Evolutionary conservation across 2,113 vertebrate species (phyloP), one percentile per base, ranked within the genome.

Genomic region (Ochotona princeps): DNA sequence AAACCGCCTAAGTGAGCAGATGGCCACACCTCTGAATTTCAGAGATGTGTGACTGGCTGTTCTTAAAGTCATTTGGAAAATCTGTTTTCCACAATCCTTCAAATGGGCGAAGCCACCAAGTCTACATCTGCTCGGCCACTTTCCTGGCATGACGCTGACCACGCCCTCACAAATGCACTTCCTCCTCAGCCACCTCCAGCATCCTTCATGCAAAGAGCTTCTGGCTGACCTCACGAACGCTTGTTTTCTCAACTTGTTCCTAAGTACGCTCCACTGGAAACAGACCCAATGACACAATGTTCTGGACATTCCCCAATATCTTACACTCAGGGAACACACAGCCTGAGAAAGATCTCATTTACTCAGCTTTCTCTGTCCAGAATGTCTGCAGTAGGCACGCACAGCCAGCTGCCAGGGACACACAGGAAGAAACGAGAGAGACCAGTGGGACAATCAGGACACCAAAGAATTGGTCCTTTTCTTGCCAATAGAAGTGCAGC

Each of bases 1-100:
- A 25, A 79, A 74, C 91, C 32, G 80, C 49, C 83, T 89, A 61
- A 84, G 51, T 49, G 90, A 95, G 82, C 93, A 95, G 92, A 96
- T 85, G 84, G 82, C 60, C 47, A 44, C 28, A 20, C 70, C 73
- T 80, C 95, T 78, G 85, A 85, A 83, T 47, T 47, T 72, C 44
- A 32, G 84, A 73, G 81, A 79, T 49, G 35, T 76, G 51, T 63
- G 51, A 83, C 47, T 54, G 49, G 14, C 54, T 91, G 84, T 95
- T 92, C 87, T 87, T 91, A 91, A 49, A 89, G 75, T 35, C 76
- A 86, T 89, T 75, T 72, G 28, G 47, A 28, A 44, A 70, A 73
- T 88, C 82, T 93, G 70, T 44, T 89, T 79, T 79, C 78, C 51
- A 79, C 76, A 90, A 60, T 7, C n/a, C 51, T 73, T 47, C 65